phyloP scores from a whole-genome alignment of 2,797 vertebrate genomes.

The Lerista edwardsae region DNA sequence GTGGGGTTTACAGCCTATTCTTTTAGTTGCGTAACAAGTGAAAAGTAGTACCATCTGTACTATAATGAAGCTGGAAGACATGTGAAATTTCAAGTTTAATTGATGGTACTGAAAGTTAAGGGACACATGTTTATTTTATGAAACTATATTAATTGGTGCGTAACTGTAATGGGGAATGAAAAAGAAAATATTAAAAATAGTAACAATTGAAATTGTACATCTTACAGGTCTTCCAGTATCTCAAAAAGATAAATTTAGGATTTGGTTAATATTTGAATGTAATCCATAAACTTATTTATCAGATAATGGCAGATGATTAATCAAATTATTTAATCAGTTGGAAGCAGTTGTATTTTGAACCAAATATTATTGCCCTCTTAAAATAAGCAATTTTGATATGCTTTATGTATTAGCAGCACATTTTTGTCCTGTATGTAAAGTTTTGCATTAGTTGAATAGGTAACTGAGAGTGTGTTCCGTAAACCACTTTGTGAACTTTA shows the following conservation, averaged over 20 bases:
- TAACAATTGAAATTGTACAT: neutral
- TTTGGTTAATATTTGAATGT: slow-evolving; percentile 3
- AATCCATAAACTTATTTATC: slow-evolving; percentile 3
- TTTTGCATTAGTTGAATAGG: slow-evolving; percentile 35
- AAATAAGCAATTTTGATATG: neutral
- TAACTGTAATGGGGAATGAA: neutral
- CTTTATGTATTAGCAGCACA: accelerated
- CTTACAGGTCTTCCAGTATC: neutral
- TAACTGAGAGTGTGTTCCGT: slow-evolving; percentile 3
- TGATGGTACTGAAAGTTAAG: neutral
- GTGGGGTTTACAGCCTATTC: slow-evolving; percentile 25
- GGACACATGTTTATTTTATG: neutral
- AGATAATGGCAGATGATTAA: neutral
- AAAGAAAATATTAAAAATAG: neutral
- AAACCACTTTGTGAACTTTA: too few species aligned
- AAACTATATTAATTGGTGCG: neutral
- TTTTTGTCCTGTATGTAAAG: slow-evolving; percentile 16
- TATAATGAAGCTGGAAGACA: slow-evolving; percentile 51
- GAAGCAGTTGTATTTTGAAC: neutral
- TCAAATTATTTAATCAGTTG: neutral
- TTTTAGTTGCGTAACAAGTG: slow-evolving; percentile 43
- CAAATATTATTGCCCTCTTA: slow-evolving; percentile 2
- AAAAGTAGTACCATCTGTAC: slow-evolving; percentile 40
- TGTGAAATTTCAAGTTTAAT: slow-evolving; percentile 31
- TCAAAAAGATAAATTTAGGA: neutral